These are phyloP conservation scores for Graptemys geographica DNA, from an alignment of 2,797 vertebrate genomes.

Conservation along the genomic window DNA sequence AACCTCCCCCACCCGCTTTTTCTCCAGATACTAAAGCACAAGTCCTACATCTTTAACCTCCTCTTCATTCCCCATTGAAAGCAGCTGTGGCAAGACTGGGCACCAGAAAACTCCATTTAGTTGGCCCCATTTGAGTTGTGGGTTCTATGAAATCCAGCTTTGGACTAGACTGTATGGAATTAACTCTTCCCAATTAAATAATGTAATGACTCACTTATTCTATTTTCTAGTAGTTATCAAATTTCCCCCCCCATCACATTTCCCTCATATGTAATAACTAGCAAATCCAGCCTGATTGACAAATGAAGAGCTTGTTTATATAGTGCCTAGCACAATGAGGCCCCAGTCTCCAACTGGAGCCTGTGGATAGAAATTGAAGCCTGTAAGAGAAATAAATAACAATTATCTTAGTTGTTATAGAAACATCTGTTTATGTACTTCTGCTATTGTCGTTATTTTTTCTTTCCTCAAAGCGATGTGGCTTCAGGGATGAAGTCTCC, in stretches of 20 bases:
- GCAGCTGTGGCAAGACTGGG: background rate
- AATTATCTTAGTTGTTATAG: background rate
- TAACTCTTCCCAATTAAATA: background rate
- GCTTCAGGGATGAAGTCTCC: background rate
- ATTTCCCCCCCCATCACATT: background rate
- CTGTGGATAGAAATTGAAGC: background rate
- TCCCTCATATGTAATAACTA: background rate
- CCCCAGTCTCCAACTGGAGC: background rate
- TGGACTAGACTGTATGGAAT: background rate
- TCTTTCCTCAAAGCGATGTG: background rate
- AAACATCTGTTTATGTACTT: slow-evolving; percentile 9
- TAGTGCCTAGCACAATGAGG: background rate
- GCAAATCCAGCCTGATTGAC: background rate
- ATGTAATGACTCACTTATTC: background rate
- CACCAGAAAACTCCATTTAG: background rate
- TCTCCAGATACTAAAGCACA: background rate
- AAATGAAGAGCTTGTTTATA: background rate
- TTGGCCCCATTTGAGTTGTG: background rate
- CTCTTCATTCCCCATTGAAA: background rate
- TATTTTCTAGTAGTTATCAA: background rate
- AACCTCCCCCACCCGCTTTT: background rate
- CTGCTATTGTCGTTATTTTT: background rate
- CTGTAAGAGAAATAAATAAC: background rate
- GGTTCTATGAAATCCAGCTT: background rate
- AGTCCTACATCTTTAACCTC: background rate